Base-by-base conservation (phyloP, 53 echinoderm and acorn worm genomes). In the Henricia sp. region DNA sequence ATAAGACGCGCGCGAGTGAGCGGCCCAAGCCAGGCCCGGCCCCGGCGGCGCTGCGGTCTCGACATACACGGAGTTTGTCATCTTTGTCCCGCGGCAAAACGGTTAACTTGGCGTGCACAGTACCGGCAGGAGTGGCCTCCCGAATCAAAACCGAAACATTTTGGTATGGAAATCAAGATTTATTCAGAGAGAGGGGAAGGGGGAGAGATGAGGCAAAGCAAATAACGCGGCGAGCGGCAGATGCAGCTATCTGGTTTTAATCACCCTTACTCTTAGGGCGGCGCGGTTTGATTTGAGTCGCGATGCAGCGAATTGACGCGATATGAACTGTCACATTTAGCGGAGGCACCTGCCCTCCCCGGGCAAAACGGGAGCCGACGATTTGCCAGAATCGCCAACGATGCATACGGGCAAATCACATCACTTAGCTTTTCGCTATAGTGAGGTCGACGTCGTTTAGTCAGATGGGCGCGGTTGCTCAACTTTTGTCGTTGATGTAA, bases 321-420 rank as follows among this genome's bases (percentile, higher is more conserved):
- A 80, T 80, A n/a, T 80, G 80, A 80, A 80, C 80, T 80, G 80
- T 80, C 80, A 80, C 80, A 80, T 80, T 80, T 80, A 80, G 63
- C 80, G 41, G 29, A 44, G 58, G 64, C 80, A 80, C 80, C 80
- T 80, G 80, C 80, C n/a, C 14, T 63, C 80, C 80, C 16, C 63
- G n/a, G 80, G 80, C 80, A 1, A 63, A 80, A 80, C 64, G 6
- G 34, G 46, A 63, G 80, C 80, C 80, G 65, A 63, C 40, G 48
- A 63, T 30, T 63, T 32, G 80, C 80, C 25, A 30, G 80, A 80
- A 80, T 80, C 80, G 64, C 17, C 80, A 64, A 50, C 64, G 63
- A 80, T 62, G 80, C 64, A 70, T 70, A 6, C 70, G 28, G 40
- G 70, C 46, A 34, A 71, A 73, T 53, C 73, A 73, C 43, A 71